Percentiles rank a stretch among this genome's conserved stretches.
These are phyloP conservation scores for Troglohyphantes excavatus DNA, from an alignment of 2,888 invertebrate genomes.

Conservation along the genomic window DNA sequence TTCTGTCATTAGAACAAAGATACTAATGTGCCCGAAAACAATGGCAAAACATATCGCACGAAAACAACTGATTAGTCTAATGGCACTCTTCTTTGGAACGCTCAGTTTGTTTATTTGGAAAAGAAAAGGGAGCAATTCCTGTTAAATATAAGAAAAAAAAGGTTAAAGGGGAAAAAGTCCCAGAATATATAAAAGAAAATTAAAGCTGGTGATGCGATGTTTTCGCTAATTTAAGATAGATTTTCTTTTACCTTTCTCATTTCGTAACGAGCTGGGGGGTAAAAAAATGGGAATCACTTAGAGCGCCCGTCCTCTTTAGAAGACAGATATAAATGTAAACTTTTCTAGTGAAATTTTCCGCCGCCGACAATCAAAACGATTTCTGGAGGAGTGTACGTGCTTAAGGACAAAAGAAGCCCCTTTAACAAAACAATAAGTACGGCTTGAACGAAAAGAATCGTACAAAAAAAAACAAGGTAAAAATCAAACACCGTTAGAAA, in stretches of 20 bases:
- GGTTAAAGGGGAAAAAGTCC: slow-evolving; percentile 1
- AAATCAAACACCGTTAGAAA: slow-evolving; percentile 61
- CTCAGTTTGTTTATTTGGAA: not conserved
- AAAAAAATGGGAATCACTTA: slow-evolving; percentile 69
- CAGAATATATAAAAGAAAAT: slow-evolving; percentile 59
- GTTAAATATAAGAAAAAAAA: not conserved
- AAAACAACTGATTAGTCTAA: slow-evolving; percentile 72
- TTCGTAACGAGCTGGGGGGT: slow-evolving; percentile 47
- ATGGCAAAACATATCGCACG: slow-evolving; percentile 26
- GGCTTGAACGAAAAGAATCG: slow-evolving; percentile 1
- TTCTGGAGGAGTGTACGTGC: slow-evolving; percentile 52
- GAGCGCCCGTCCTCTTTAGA: slow-evolving; percentile 25
- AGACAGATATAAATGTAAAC: slow-evolving; percentile 70
- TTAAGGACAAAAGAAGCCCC: slow-evolving; percentile 66
- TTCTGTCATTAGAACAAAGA: slow-evolving; percentile 52
- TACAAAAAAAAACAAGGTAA: slow-evolving; percentile 21
- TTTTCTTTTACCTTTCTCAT: slow-evolving; percentile 59
- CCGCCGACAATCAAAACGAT: slow-evolving; percentile 64
- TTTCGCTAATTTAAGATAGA: slow-evolving; percentile 71
- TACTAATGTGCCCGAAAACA: slow-evolving; percentile 53
- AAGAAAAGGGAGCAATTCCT: not conserved
- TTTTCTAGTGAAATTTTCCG: slow-evolving; percentile 49
- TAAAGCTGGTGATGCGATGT: slow-evolving; percentile 62
- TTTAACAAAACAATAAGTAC: slow-evolving; percentile 70
- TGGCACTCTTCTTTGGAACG: slow-evolving; percentile 41